Conservation (phyloP, 2,797 vertebrate genomes). For the Falco berigora region DNA sequence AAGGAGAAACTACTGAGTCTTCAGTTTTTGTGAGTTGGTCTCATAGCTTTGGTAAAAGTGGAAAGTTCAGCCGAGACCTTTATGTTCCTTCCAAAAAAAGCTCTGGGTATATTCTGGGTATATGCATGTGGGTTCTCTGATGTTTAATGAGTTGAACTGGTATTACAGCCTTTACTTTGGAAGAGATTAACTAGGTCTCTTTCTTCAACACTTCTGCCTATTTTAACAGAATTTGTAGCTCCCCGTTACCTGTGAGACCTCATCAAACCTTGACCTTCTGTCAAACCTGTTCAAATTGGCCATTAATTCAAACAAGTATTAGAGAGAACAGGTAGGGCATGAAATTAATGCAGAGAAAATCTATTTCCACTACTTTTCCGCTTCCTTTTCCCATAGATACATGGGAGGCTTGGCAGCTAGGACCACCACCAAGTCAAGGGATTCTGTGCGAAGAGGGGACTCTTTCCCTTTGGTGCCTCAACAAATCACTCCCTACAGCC, state of each 20-base stretch:
- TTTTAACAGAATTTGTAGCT: background rate
- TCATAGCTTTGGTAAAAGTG: background rate
- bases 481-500: background rate
- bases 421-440: background rate
- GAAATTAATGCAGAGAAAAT: background rate
- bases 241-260: background rate
- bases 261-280: background rate
- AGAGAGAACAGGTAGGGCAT: background rate
- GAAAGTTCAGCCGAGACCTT: background rate
- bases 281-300: background rate
- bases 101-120: background rate
- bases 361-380: accelerated
- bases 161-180: background rate
- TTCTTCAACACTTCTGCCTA: background rate
- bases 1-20: background rate
- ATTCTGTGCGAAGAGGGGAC: background rate
- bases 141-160: background rate
- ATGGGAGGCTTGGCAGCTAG: background rate
- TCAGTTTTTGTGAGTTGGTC: background rate
- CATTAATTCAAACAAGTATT: background rate
- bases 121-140: background rate
- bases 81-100: background rate
- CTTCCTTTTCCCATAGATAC: background rate
- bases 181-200: background rate
- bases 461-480: background rate